Evolutionary conservation across 1,140 invertebrate genomes (phyloP), one percentile per base, ranked within the genome.

Genomic region (Thaumatotibia leucotreta): DNA sequence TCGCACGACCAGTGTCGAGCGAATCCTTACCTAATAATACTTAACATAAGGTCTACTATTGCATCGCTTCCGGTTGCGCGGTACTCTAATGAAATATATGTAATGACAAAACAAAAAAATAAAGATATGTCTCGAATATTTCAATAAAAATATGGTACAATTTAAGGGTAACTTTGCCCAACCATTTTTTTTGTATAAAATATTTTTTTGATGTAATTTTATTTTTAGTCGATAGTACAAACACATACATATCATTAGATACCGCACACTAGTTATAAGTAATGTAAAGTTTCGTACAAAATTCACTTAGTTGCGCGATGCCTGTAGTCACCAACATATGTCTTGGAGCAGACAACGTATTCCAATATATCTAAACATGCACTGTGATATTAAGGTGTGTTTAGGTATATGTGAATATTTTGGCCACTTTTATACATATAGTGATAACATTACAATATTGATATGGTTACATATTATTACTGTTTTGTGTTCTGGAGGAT

Each of bases 271-370:
- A 45, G 2, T 20, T 5, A 45, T 45, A 45, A 45, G 14, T 45
- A 54, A 24, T 54, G 22, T 54, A 54, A 54, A 24, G 50, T 54
- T 50, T 24, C 10, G 50, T 54, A 54, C 50, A 54, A 54, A 54
- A 54, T 27, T 54, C 10, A 23, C 50, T 20, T 45, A 9, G 1
- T 8, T 17, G 39, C 39, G 39, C 39, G 39, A 20, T 45, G 39
- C 17, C n/a, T n/a, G n/a, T n/a, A n/a, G n/a, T n/a, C n/a, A n/a
- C n/a, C n/a, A n/a, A n/a, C n/a, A n/a, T n/a, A n/a, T n/a, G n/a
- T n/a, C n/a, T n/a, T n/a, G n/a, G n/a, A n/a, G n/a, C n/a, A n/a
- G n/a, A n/a, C n/a, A n/a, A n/a, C n/a, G n/a, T n/a, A n/a, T n/a
- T n/a, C n/a, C n/a, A n/a, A n/a, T n/a, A n/a, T n/a, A n/a, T n/a